Percentiles rank a stretch among this genome's conserved stretches.
phyloP scores from a whole-genome alignment of 2,113 vertebrate species.

The Apteryx mantelli region DNA sequence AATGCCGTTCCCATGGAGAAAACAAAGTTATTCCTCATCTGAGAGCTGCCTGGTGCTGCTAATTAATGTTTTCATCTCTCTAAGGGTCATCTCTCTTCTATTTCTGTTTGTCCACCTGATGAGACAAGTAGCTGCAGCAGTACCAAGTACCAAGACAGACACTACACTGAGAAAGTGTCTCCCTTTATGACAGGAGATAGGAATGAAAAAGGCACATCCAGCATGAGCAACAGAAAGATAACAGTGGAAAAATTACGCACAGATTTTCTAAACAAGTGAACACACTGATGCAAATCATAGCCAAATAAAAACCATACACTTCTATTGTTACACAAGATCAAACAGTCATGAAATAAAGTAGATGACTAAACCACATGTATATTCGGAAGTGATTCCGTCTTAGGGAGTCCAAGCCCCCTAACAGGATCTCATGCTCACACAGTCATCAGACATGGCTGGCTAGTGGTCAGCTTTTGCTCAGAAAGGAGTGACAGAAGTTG shows the following conservation, averaged over 20 bases:
- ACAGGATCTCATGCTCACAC: background rate
- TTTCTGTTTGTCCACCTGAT: background rate
- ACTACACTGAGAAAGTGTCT: background rate
- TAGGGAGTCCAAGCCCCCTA: background rate
- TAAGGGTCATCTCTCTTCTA: background rate
- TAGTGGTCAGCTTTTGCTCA: background rate
- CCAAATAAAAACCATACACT: background rate
- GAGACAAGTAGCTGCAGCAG: background rate
- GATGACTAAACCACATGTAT: background rate
- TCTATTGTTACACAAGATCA: background rate
- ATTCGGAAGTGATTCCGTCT: background rate
- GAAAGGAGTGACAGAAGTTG: background rate
- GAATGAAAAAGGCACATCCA: background rate
- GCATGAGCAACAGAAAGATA: background rate
- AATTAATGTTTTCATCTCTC: background rate
- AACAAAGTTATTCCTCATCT: background rate
- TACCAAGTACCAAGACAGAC: background rate
- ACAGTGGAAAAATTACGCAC: background rate
- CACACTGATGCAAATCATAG: background rate
- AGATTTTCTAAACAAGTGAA: background rate
- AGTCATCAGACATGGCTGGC: background rate
- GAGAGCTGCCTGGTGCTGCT: background rate
- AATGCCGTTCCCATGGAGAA: constrained; percentile 51
- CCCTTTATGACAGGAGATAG: background rate
- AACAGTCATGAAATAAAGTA: background rate